Evolutionary conservation across 2,113 vertebrate genomes (phyloP).

Genomic region (Asarcornis scutulata): DNA sequence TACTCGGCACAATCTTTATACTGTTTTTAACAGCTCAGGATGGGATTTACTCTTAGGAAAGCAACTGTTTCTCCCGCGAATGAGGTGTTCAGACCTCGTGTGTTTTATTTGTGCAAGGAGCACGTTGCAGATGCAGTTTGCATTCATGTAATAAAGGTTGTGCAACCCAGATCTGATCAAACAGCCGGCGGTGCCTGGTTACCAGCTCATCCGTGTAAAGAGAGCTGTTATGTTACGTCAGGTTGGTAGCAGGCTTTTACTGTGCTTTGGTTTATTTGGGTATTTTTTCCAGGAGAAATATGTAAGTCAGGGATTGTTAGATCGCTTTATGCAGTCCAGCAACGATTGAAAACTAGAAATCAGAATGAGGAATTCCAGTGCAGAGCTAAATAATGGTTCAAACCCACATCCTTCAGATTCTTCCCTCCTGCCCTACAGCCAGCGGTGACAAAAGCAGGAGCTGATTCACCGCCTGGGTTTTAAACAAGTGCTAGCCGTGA

Average conservation of each 20-base stretch:
- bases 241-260: background rate
- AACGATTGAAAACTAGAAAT: background rate
- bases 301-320: background rate
- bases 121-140: rapidly evolving
- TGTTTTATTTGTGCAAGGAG: background rate
- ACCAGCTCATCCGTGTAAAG: background rate
- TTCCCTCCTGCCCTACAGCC: background rate
- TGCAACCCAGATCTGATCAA: background rate
- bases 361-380: background rate
- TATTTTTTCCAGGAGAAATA: background rate
- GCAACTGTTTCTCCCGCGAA: background rate
- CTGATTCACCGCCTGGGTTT: slow-evolving; percentile 46
- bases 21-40: background rate
- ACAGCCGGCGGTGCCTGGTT: background rate
- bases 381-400: background rate
- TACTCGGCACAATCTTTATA: background rate
- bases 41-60: background rate
- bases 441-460: slow-evolving; percentile 10
- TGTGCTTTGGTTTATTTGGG: background rate
- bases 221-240: background rate
- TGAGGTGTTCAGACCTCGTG: background rate
- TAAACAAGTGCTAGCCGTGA: slow-evolving; percentile 33
- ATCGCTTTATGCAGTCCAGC: background rate
- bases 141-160: background rate
- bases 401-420: background rate